phyloP scores from a whole-genome alignment of 2,888 invertebrate genomes.

The Morpho achilles region DNA sequence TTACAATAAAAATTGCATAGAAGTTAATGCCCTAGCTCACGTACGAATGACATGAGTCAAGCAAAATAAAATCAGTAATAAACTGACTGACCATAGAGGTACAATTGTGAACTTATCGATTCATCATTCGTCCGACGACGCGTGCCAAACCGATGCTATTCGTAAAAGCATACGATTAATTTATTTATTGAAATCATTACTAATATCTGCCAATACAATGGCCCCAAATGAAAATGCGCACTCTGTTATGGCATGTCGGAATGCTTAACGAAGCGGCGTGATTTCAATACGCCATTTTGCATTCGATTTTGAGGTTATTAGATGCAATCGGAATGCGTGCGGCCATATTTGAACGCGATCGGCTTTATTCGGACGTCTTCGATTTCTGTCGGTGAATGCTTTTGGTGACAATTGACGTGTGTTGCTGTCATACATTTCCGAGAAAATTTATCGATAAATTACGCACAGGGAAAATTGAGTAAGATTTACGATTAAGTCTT shows the following conservation, averaged over 20 bases:
- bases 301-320: conserved; percentile 78
- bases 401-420: conserved; percentile 64
- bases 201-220: conserved; percentile 77
- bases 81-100: conserved; percentile 53
- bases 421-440: conserved; percentile 59
- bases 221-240: conserved; percentile 76
- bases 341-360: conserved; percentile 64
- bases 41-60: conserved; percentile 67
- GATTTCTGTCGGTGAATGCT: conserved; percentile 46
- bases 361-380: conserved; percentile 61
- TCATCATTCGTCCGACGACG: conserved; percentile 64
- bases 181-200: conserved; percentile 79
- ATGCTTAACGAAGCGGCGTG: conserved; percentile 74
- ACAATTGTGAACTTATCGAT: conserved; percentile 64
- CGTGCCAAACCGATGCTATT: conserved; percentile 76
- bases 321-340: conserved; percentile 76
- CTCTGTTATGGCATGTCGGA: conserved; percentile 73
- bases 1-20: conserved; percentile 62
- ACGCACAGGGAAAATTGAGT: conserved; percentile 49
- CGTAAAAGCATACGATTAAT: conserved; percentile 71
- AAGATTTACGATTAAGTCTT: conserved; percentile 12
- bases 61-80: conserved; percentile 56
- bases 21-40: conserved; percentile 69
- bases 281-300: conserved; percentile 77
- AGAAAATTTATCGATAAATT: conserved; percentile 49